Percentiles rank a stretch among this genome's conserved stretches.
phyloP scores from a whole-genome alignment of 2,113 vertebrate genomes.

The Periophthalmus modestus region DNA sequence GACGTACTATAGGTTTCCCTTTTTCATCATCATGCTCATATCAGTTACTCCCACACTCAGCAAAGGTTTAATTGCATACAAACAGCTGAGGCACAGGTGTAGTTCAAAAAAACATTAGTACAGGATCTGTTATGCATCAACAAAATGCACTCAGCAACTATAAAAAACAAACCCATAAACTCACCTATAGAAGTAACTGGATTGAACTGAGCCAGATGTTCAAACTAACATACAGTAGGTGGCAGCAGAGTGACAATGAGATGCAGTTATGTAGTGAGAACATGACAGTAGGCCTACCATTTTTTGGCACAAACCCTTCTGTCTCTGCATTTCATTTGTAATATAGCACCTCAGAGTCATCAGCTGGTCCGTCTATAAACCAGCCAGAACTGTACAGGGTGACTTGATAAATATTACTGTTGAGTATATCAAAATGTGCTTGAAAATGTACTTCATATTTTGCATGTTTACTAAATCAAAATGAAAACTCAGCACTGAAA shows the following conservation, averaged over 20 bases:
- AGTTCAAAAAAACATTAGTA: conserved; percentile 47
- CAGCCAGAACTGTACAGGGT: too few species aligned
- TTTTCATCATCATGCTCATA: not conserved
- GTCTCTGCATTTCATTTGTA: not conserved
- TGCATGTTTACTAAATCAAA: conserved; percentile 6
- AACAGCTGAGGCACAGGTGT: conserved; percentile 57
- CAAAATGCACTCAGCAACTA: conserved; percentile 51
- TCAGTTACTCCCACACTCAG: conserved; percentile 5
- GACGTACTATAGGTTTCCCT: conserved; percentile 7
- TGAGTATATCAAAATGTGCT: not conserved
- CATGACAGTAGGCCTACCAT: not conserved
- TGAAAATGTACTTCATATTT: not conserved
- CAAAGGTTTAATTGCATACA: conserved; percentile 31
- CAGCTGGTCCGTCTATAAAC: not conserved
- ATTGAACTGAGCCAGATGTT: conserved; percentile 11
- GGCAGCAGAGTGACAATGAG: conserved; percentile 56
- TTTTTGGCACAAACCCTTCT: not conserved
- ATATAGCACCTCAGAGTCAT: conserved; percentile 14
- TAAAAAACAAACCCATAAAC: conserved; percentile 35
- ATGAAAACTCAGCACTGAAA: not conserved
- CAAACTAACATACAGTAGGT: conserved; percentile 28
- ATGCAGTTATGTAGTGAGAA: not conserved
- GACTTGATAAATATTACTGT: not conserved
- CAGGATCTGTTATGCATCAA: conserved; percentile 34
- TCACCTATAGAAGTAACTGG: not conserved